These are phyloP conservation scores for Promerops cafer DNA, from an alignment of 2,113 vertebrate genomes.

Conservation along the genomic window DNA sequence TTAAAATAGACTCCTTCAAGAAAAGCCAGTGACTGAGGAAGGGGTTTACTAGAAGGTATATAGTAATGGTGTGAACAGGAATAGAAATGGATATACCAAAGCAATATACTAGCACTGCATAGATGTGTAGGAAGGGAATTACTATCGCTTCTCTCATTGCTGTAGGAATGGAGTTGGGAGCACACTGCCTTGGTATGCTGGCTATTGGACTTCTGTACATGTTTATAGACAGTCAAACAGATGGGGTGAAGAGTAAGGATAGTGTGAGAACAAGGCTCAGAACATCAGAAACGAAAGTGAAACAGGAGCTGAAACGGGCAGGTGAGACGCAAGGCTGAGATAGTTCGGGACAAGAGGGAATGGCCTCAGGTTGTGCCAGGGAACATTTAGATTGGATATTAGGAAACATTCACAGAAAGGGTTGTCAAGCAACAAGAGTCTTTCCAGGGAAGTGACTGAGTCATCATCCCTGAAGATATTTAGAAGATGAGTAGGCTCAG, in stretches of 20 bases:
- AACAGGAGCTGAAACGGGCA: neutral
- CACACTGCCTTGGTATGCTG: neutral
- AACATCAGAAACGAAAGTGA: neutral
- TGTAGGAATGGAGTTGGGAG: neutral
- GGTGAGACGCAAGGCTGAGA: neutral
- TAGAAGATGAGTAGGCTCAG: neutral
- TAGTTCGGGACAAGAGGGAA: neutral
- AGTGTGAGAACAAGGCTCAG: neutral
- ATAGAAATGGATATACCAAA: neutral
- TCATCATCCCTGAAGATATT: neutral
- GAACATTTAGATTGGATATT: neutral
- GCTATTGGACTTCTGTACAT: neutral
- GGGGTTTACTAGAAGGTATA: neutral
- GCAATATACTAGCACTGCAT: neutral
- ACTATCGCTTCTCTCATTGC: neutral
- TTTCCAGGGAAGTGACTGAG: neutral
- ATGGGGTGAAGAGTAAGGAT: neutral
- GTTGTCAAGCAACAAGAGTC: neutral
- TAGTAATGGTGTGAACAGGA: neutral
- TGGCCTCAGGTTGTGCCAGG: neutral
- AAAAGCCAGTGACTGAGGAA: neutral
- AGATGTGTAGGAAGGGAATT: neutral
- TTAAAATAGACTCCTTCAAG: neutral
- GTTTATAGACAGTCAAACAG: neutral
- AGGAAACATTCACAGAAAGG: neutral